Percentiles rank a stretch among this genome's conserved stretches.
phyloP scores from a whole-genome alignment of 2,113 vertebrate genomes.

The Pelusios castaneus region DNA sequence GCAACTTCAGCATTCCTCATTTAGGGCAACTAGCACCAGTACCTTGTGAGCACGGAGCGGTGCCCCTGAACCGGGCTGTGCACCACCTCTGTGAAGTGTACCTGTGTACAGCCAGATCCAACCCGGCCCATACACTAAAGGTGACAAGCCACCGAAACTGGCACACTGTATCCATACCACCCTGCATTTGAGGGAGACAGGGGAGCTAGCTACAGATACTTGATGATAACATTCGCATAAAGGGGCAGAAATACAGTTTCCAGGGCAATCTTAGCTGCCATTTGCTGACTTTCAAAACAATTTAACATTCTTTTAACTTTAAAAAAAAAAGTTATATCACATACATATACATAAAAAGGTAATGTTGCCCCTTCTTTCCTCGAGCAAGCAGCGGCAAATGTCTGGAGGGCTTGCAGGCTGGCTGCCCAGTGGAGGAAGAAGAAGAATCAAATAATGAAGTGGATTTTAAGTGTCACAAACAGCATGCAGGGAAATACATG shows the following conservation, averaged over 20 bases:
- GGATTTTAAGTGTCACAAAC: neutral
- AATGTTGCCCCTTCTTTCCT: fast-evolving
- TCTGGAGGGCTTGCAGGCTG: neutral
- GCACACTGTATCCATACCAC: neutral
- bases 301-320: neutral
- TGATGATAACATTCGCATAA: neutral
- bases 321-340: neutral
- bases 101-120: neutral
- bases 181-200: neutral
- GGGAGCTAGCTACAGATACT: neutral
- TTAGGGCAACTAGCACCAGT: neutral
- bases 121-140: neutral
- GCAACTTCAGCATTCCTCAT: neutral
- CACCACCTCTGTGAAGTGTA: neutral
- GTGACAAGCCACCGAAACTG: neutral
- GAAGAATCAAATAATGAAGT: neutral
- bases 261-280: neutral
- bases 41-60: neutral
- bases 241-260: neutral
- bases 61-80: neutral
- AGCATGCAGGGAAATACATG: too few species aligned
- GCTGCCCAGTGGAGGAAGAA: neutral
- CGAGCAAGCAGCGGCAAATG: neutral
- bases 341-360: neutral
- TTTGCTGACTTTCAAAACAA: neutral